A percentile compares a stretch with the other conserved stretches of the same genome.
Conservation (phyloP, 2,797 vertebrate genomes). For the Danio aesculapii region DNA sequence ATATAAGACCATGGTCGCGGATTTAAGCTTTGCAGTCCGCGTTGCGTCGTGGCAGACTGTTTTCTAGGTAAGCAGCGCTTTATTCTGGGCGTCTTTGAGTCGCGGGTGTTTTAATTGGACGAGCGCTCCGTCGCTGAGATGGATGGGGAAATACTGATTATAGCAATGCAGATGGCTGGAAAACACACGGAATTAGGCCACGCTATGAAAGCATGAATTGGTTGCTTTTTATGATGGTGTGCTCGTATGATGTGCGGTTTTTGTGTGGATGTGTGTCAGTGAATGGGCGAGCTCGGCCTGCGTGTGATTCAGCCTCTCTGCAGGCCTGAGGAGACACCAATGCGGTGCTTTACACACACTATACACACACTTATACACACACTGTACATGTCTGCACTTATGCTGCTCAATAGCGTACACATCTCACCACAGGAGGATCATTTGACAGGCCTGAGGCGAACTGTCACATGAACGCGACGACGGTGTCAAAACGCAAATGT, state of each 20-base stretch:
- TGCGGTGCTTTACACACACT: neutral
- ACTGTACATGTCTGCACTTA: neutral
- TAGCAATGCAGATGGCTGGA: neutral
- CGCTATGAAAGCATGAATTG: neutral
- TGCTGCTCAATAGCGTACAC: neutral
- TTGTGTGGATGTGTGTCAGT: neutral
- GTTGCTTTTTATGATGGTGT: neutral
- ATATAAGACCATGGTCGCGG: slow-evolving; percentile 76
- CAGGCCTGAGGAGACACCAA: slow-evolving; percentile 23
- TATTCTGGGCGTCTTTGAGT: neutral
- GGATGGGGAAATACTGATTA: too few species aligned
- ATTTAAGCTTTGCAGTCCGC: slow-evolving; percentile 65
- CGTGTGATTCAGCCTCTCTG: neutral
- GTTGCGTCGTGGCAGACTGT: slow-evolving; percentile 66
- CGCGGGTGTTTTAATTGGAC: neutral
- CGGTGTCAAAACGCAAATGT: neutral
- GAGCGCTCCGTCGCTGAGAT: neutral
- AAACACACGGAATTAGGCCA: neutral
- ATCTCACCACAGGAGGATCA: neutral
- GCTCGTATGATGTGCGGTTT: neutral
- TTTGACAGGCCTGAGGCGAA: neutral
- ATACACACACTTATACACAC: neutral
- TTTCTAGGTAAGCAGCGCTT: slow-evolving; percentile 76
- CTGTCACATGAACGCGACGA: neutral
- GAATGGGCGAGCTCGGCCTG: neutral